Percentiles rank a stretch among this genome's conserved stretches.
Conservation (phyloP, 1,140 invertebrate genomes). For the Drosophila miranda region DNA sequence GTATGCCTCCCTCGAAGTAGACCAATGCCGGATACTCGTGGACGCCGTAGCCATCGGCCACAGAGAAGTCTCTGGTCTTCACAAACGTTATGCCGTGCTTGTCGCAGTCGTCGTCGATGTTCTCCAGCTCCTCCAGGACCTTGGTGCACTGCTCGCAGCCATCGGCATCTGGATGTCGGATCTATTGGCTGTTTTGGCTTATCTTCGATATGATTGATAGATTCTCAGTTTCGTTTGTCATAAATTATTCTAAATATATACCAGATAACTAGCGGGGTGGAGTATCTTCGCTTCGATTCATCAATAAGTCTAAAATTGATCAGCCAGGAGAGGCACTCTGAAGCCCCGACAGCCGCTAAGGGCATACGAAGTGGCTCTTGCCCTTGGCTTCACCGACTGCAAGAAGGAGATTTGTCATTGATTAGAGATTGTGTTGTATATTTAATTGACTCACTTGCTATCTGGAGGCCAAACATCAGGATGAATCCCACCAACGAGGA, state of each 20-base stretch:
- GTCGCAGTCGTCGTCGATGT: constrained; percentile 97
- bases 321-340: too few species aligned
- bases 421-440: too few species aligned
- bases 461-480: constrained; percentile 89
- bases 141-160: constrained; percentile 92
- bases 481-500: constrained; percentile 89
- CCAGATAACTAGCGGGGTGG: too few species aligned
- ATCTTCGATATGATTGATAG: neutral
- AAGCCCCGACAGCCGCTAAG: neutral
- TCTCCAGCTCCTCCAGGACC: constrained; percentile 95
- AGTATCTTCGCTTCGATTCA: too few species aligned
- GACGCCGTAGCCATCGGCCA: constrained; percentile 93
- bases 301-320: too few species aligned
- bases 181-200: neutral
- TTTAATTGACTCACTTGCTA: constrained; percentile 87
- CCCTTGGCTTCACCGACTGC: constrained; percentile 59
- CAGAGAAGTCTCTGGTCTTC: constrained; percentile 93
- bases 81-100: constrained; percentile 95
- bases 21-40: constrained; percentile 94
- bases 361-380: constrained; percentile 40
- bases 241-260: too few species aligned
- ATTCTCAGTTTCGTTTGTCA: neutral
- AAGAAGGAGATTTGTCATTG: neutral
- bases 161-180: constrained; percentile 84
- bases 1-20: constrained; percentile 94